phyloP scores from a whole-genome alignment of 2,797 vertebrate species.

The Pampus argenteus region DNA sequence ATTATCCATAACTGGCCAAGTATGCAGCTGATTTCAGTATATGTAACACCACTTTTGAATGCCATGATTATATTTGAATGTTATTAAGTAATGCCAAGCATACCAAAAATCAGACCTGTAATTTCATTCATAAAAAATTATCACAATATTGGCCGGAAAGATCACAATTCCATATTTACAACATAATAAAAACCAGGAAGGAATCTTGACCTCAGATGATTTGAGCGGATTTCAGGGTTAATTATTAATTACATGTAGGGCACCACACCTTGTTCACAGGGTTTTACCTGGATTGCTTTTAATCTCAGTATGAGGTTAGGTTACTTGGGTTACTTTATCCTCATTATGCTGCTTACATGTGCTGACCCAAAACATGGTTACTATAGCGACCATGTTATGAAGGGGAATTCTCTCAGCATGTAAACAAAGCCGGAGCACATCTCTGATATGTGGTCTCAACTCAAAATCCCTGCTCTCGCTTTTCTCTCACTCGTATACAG shows the following conservation, averaged over 20 bases:
- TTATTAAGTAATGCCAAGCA: too few species aligned
- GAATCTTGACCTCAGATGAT: neutral
- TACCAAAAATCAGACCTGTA: too few species aligned
- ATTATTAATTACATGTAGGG: constrained; percentile 8
- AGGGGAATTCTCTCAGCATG: constrained; percentile 14
- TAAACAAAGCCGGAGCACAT: constrained; percentile 24
- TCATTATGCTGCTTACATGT: constrained; percentile 16
- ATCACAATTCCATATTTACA: too few species aligned
- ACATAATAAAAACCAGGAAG: too few species aligned
- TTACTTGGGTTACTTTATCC: constrained; percentile 6
- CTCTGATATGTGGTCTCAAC: constrained; percentile 6
- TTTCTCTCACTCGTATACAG: neutral
- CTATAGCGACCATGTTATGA: constrained; percentile 16
- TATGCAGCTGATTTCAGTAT: too few species aligned
- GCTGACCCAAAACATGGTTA: constrained; percentile 24
- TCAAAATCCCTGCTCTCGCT: neutral
- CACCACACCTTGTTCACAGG: neutral
- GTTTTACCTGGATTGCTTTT: constrained; percentile 20
- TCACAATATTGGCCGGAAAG: too few species aligned
- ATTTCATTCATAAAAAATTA: too few species aligned
- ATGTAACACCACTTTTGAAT: too few species aligned
- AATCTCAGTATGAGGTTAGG: constrained; percentile 15
- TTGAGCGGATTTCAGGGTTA: neutral
- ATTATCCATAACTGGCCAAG: too few species aligned
- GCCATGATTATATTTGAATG: too few species aligned